Percentiles rank a stretch among this genome's conserved stretches.
Conservation (phyloP, 2,113 vertebrate genomes). For the Gnathonemus longibarbis region DNA sequence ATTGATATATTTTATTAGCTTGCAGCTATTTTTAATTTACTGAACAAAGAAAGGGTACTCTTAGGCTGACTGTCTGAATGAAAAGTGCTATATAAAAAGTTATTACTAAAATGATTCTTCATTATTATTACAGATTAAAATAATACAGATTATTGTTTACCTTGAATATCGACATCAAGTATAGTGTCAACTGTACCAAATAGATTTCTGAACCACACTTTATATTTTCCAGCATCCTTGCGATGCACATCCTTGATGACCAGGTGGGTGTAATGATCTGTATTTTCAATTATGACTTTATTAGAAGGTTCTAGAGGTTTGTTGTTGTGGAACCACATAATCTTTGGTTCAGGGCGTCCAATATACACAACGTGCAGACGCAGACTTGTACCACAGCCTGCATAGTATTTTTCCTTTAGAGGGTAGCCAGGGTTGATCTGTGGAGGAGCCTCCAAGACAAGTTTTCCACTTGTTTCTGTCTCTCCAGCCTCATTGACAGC, state of each 20-base stretch:
- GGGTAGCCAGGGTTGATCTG: conserved; percentile 86
- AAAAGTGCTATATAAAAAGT: neutral
- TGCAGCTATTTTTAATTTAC: neutral
- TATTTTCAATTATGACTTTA: conserved; percentile 83
- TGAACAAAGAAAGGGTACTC: neutral
- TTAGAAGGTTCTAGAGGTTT: conserved; percentile 82
- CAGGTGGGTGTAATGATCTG: conserved; percentile 92
- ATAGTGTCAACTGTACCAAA: conserved; percentile 81
- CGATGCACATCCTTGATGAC: conserved; percentile 90
- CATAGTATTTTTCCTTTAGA: conserved; percentile 80
- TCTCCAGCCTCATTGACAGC: conserved; percentile 90
- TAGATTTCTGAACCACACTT: conserved; percentile 88
- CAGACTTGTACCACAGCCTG: conserved; percentile 80
- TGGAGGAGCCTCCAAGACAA: conserved; percentile 82
- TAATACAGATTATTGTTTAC: conserved; percentile 51
- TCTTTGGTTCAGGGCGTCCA: conserved; percentile 87
- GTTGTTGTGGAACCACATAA: conserved; percentile 86
- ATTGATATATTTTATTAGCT: neutral
- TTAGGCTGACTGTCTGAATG: neutral
- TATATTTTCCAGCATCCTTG: conserved; percentile 91
- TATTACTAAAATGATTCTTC: neutral
- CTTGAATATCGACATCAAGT: conserved; percentile 88
- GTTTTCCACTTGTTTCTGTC: conserved; percentile 75
- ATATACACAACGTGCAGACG: conserved; percentile 87
- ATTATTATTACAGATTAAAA: neutral